A percentile compares a stretch with the other conserved stretches of the same genome.
Conservation (phyloP, 2,888 invertebrate species). For the Platycnemis pennipes region DNA sequence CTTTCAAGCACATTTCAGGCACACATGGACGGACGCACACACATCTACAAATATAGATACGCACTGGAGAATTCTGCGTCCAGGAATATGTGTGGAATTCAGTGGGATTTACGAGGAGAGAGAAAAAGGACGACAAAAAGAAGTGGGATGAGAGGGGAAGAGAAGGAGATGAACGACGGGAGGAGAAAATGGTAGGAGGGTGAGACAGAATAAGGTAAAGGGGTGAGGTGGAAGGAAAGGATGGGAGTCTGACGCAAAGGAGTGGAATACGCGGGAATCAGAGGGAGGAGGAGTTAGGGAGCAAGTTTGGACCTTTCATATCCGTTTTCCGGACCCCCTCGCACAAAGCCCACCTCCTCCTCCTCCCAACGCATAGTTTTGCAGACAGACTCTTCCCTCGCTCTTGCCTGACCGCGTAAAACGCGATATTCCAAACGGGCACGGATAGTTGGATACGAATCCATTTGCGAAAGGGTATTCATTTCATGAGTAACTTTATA, state of each 20-base stretch:
- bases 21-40: neutral
- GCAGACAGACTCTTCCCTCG: neutral
- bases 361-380: neutral
- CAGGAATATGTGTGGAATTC: slow-evolving; percentile 23
- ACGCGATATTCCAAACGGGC: neutral
- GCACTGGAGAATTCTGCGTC: neutral
- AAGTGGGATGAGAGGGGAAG: neutral
- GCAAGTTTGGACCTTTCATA: neutral
- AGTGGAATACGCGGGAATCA: neutral
- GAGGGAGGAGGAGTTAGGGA: neutral
- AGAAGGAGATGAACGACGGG: neutral
- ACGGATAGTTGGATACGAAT: neutral
- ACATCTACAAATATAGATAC: neutral
- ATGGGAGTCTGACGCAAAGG: neutral
- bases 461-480: neutral
- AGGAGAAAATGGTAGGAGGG: neutral
- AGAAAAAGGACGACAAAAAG: neutral
- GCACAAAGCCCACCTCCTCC: neutral
- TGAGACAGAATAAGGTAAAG: neutral
- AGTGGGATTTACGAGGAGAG: neutral
- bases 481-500: neutral
- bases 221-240: neutral
- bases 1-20: neutral
- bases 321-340: neutral
- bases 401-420: neutral